phyloP scores from a whole-genome alignment of 2,888 invertebrate genomes.

The Coenonympha arcania region DNA sequence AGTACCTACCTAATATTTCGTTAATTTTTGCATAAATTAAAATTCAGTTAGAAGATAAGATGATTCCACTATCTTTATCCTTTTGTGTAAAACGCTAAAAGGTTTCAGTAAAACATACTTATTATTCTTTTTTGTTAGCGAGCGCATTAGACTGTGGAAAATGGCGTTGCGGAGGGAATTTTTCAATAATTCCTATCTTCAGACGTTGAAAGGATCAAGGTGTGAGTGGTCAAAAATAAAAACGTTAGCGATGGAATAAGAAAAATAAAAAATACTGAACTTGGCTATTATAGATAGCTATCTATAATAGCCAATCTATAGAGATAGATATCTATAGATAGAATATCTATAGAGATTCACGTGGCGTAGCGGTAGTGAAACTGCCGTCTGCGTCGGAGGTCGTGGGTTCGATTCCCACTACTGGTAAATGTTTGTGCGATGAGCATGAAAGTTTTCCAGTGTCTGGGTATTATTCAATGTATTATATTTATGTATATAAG shows the following conservation, averaged over 20 bases:
- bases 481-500: no score
- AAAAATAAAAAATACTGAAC: neutral
- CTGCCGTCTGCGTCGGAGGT: no score
- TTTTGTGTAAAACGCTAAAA: slow-evolving; percentile 1
- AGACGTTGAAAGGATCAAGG: slow-evolving; percentile 3
- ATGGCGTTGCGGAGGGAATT: slow-evolving; percentile 7
- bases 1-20: neutral
- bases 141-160: slow-evolving; percentile 7
- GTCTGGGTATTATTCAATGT: no score
- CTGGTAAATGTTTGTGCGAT: no score
- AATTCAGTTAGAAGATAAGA: neutral
- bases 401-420: no score
- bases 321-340: no score
- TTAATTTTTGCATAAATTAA: neutral
- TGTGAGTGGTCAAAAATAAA: neutral
- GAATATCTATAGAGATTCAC: no score
- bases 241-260: neutral
- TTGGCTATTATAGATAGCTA: no score
- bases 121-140: slow-evolving; percentile 9
- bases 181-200: slow-evolving; percentile 14
- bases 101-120: slow-evolving; percentile 5
- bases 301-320: no score
- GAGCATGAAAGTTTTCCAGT: no score
- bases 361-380: no score
- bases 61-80: slow-evolving; percentile 1